phyloP scores from a whole-genome alignment of 2,797 vertebrate species.

The Enteromius fasciolatus region DNA sequence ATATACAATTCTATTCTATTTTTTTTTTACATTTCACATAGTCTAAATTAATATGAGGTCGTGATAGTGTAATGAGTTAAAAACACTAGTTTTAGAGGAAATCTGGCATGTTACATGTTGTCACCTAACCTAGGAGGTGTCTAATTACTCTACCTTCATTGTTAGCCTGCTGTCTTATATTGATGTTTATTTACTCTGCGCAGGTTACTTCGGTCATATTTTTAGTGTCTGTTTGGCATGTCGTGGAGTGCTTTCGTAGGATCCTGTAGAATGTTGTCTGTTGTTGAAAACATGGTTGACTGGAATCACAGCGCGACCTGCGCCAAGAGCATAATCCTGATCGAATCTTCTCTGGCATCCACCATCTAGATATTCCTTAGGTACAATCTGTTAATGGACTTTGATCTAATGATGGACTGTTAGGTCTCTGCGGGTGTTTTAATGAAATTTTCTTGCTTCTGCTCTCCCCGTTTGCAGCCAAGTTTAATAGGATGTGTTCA shows the following conservation, averaged over 20 bases:
- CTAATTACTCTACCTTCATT: not conserved
- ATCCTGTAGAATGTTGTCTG: slow-evolving; percentile 13
- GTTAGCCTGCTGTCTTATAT: not conserved
- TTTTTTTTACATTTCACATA: not conserved
- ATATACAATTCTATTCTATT: not conserved
- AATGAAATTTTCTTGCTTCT: slow-evolving; percentile 13
- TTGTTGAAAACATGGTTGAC: slow-evolving; percentile 16
- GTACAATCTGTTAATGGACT: slow-evolving; percentile 32
- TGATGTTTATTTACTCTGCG: not conserved
- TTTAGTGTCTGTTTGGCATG: not conserved
- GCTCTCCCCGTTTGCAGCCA: slow-evolving; percentile 1
- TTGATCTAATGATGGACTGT: slow-evolving; percentile 41
- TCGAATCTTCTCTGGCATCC: slow-evolving; percentile 8
- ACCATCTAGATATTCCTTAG: slow-evolving; percentile 17
- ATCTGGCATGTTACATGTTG: not conserved
- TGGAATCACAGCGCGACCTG: slow-evolving; percentile 13
- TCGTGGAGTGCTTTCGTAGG: not conserved
- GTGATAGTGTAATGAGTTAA: not conserved
- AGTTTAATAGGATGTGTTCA: slow-evolving; percentile 47
- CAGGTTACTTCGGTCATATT: not conserved
- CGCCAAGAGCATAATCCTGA: slow-evolving; percentile 4
- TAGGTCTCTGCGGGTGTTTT: slow-evolving; percentile 29
- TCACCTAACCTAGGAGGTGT: not conserved
- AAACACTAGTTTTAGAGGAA: not conserved
- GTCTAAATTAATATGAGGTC: not conserved